Percentiles rank a stretch among this genome's conserved stretches.
Conservation (phyloP, 2,797 vertebrate species). For the Rousettus madagascariensis region DNA sequence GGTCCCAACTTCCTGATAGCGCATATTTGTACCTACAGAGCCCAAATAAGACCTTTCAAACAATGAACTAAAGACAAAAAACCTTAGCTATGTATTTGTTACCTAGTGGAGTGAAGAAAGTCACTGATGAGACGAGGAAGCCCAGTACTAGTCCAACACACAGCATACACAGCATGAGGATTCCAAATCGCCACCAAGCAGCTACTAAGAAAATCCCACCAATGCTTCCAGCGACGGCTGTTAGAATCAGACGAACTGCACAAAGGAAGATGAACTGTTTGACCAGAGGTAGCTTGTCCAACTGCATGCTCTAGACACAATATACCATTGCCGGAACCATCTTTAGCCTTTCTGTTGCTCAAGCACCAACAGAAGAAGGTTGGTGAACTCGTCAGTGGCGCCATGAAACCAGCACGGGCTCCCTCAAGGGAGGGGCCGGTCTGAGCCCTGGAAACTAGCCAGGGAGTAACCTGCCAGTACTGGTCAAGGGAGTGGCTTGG, state of each 20-base stretch:
- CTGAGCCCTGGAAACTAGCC: neutral
- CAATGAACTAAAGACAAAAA: neutral
- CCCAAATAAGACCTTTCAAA: neutral
- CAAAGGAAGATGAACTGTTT: neutral
- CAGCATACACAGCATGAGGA: conserved; percentile 88
- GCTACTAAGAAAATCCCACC: conserved; percentile 91
- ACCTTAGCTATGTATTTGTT: conserved; percentile 6
- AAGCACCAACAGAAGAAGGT: neutral
- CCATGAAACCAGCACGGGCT: neutral
- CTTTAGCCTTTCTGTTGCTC: neutral
- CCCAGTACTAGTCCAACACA: conserved; percentile 92
- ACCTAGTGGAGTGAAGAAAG: conserved; percentile 95
- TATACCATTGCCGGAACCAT: neutral
- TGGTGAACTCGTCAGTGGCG: neutral
- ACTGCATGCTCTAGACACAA: accelerated
- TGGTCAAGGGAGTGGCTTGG: neutral
- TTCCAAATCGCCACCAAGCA: conserved; percentile 95
- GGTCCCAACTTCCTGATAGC: neutral
- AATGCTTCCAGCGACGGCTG: conserved; percentile 86
- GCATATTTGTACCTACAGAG: neutral
- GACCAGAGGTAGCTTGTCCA: neutral
- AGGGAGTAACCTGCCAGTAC: neutral
- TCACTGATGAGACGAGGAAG: conserved; percentile 86
- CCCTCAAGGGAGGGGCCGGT: neutral
- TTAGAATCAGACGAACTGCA: conserved; percentile 90